Evolutionary conservation across 2,888 invertebrate genomes (phyloP), one percentile per base, ranked within the genome.

Genomic region (Liodrosophila aerea): DNA sequence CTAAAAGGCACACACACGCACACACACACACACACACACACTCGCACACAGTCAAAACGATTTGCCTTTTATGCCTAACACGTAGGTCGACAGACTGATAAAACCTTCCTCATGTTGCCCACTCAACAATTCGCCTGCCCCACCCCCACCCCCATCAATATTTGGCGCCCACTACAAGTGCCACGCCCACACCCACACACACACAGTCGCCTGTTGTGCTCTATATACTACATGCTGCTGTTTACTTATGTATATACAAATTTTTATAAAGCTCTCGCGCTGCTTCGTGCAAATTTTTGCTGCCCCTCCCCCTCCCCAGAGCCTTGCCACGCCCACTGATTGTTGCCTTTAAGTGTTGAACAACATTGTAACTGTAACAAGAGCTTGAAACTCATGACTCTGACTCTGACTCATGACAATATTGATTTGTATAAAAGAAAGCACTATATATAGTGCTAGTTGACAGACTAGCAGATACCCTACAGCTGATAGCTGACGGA

Each of bases 51-150:
- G 18, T 13, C 30, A 11, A 40, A 63, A 37, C 64, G 53, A 53
- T 64, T 60, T 60, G 64, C 37, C 70, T 64, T 64, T 64, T 70
- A 70, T 70, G 70, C 51, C 51, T 39, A 54, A 70, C 67, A 67
- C 67, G 67, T 67, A 58, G 69, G 46, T 50, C 63, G 66, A 36
- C 3, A 2, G 62, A 39, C 64, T 69, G 64, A 58, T 51, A 69
- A 63, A 64, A 59, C 58, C 58, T 63, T 50, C 62, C 22, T n/a
- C n/a, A n/a, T n/a, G n/a, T n/a, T 31, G 37, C 68, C 4, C 8
- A 9, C 1, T 9, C 33, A 31, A 11, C 11, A 31, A 7, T 30
- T 2, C 11, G 1, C 12, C 33, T 7, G 11, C 34, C 4, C 37
- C 12, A 7, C 1, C 34, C 2, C 13, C 34, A 7, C 7, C 11